Base-by-base conservation (phyloP, 2,888 invertebrate genomes). In the Apamea crenata region DNA sequence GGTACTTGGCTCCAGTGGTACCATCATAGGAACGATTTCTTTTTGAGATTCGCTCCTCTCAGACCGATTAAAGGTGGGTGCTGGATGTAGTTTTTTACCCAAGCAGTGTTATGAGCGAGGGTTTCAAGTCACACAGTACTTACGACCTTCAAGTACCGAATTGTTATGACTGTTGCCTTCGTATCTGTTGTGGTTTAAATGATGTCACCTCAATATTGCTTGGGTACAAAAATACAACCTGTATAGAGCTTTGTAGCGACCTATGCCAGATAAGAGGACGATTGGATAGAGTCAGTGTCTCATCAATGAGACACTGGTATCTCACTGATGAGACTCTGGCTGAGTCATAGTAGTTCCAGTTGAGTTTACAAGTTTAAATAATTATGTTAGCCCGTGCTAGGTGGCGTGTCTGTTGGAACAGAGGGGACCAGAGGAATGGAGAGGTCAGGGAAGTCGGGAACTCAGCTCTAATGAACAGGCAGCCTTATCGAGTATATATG, bases 1-100 rank as follows among this genome's bases (percentile, higher is more conserved):
- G 84, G 84, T 85, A 67, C 78, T 74, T 86, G 86, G 83, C 25
- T 74, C 70, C 78, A 76, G 75, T 78, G 83, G 86, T 61, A 74
- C 72, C 63, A 44, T 68, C 16, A 53, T 75, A 86, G 78, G n/a
- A 74, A 78, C 63, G 70, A 83, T 81, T 47, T 61, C 36, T 67
- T 77, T 70, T 25, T n/a, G 78, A 74, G 78, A 65, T 29, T 83
- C 5, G n/a, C 75, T 68, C 73, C 67, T 67, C 44, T 47, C 53
- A 83, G 66, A 70, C 18, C 14, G 6, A 47, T 78, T 21, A 74
- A 70, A 85, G 86, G 84, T 85, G 86, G 86, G 86, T 86, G 47
- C 16, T 67, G 70, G 75, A 21, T 74, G 83, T 85, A 75, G 82
- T 82, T 86, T 59, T 63, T 8, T 82, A 83, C 67, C 70, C 76